These are phyloP conservation scores for Columbina picui DNA, from an alignment of 2,113 vertebrate genomes.

Conservation along the genomic window DNA sequence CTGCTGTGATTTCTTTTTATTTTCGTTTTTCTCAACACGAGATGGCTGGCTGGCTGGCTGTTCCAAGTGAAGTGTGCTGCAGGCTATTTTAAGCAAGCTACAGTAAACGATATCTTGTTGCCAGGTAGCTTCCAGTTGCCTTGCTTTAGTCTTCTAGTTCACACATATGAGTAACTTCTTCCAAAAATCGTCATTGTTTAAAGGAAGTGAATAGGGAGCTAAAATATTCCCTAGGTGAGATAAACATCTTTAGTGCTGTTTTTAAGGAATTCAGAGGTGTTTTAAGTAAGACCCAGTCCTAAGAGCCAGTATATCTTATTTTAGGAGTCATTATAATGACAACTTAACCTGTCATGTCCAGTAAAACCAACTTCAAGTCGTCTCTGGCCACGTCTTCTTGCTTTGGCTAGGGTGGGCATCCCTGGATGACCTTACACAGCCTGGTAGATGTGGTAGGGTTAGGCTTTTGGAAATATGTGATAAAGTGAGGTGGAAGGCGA, in stretches of 20 bases:
- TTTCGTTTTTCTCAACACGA: not conserved
- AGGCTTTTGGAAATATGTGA: not conserved
- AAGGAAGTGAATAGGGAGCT: not conserved
- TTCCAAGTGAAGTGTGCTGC: not conserved
- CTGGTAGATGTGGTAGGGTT: not conserved
- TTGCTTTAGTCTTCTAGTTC: not conserved
- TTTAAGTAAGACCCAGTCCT: not conserved
- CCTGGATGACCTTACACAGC: not conserved
- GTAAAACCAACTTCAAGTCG: not conserved
- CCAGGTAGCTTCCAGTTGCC: not conserved
- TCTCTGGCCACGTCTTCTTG: not conserved
- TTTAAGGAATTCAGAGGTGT: not conserved
- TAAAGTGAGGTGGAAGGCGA: not conserved
- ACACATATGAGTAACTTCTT: not conserved
- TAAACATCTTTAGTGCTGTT: not conserved
- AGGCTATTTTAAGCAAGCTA: not conserved
- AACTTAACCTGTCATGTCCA: not conserved
- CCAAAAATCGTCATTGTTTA: not conserved
- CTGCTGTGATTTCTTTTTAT: not conserved
- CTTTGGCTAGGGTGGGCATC: not conserved
- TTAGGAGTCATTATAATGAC: not conserved
- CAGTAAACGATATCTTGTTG: not conserved
- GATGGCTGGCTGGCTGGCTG: not conserved
- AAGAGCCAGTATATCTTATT: not conserved
- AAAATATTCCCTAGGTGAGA: not conserved